phyloP scores from a whole-genome alignment of 1,140 invertebrate species.

The Caligus rogercresseyi region DNA sequence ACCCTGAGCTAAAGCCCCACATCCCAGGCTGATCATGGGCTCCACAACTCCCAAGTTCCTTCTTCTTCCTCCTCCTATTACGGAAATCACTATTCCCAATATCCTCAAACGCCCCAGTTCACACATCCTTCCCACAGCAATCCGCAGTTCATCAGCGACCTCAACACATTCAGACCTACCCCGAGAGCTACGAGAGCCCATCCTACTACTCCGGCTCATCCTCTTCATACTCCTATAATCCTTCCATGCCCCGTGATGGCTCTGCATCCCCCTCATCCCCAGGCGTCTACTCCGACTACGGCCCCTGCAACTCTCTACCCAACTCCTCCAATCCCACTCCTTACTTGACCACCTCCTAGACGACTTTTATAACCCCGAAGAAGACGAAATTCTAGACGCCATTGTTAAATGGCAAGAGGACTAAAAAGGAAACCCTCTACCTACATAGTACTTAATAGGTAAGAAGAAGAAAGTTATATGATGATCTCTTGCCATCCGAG shows the following conservation, averaged over 20 bases:
- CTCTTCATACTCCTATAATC: neutral
- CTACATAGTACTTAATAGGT: neutral
- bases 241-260: neutral
- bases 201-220: neutral
- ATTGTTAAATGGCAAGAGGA: constrained; percentile 19
- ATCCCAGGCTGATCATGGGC: neutral
- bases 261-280: neutral
- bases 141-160: neutral
- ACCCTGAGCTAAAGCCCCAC: neutral
- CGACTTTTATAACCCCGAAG: constrained; percentile 3
- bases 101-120: neutral
- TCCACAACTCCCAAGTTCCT: neutral
- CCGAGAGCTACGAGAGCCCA: neutral
- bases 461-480: neutral
- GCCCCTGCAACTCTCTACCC: neutral
- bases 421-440: neutral
- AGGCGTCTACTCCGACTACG: neutral
- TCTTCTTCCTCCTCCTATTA: neutral
- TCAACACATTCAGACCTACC: neutral
- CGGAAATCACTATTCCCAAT: neutral
- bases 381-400: constrained; percentile 18
- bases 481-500: neutral
- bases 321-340: neutral
- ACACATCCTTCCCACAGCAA: neutral
- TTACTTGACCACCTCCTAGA: neutral